A percentile compares a stretch with the other conserved stretches of the same genome.
These are phyloP conservation scores for Acropora tenuis DNA, from an alignment of 64 coral and sea anemone species.

Conservation along the genomic window DNA sequence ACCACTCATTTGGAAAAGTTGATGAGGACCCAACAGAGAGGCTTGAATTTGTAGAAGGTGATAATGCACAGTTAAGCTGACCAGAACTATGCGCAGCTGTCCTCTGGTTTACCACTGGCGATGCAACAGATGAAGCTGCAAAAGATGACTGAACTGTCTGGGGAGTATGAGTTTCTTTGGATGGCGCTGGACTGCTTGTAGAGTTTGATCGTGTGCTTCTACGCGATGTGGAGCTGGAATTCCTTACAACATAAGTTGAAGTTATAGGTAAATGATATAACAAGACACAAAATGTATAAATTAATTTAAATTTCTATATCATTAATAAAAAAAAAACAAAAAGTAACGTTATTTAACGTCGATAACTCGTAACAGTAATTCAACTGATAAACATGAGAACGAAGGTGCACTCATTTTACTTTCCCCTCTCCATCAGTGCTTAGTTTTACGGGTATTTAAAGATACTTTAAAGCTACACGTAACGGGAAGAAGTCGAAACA, in stretches of 20 bases:
- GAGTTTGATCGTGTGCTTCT: conserved; percentile 36
- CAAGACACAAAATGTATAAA: not conserved
- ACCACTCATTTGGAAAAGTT: not conserved
- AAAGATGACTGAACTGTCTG: conserved; percentile 18
- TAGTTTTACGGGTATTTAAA: no score
- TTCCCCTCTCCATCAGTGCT: no score
- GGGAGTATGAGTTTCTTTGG: conserved; percentile 1
- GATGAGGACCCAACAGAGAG: conserved; percentile 31
- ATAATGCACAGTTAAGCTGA: conserved; percentile 14
- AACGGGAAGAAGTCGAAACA: no score
- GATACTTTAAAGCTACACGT: no score
- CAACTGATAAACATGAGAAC: no score
- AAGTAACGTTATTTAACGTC: no score
- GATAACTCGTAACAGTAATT: no score
- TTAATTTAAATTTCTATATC: no score
- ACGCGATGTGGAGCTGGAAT: not conserved
- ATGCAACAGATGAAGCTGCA: not conserved
- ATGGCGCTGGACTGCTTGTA: not conserved
- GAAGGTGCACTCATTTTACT: no score
- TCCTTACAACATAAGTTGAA: not conserved
- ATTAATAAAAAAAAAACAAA: no score
- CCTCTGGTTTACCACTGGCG: not conserved
- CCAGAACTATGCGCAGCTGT: not conserved
- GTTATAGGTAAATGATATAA: not conserved
- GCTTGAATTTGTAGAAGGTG: conserved; percentile 9